phyloP scores from a whole-genome alignment of 2,113 vertebrate genomes.

The Eurypyga helias region DNA sequence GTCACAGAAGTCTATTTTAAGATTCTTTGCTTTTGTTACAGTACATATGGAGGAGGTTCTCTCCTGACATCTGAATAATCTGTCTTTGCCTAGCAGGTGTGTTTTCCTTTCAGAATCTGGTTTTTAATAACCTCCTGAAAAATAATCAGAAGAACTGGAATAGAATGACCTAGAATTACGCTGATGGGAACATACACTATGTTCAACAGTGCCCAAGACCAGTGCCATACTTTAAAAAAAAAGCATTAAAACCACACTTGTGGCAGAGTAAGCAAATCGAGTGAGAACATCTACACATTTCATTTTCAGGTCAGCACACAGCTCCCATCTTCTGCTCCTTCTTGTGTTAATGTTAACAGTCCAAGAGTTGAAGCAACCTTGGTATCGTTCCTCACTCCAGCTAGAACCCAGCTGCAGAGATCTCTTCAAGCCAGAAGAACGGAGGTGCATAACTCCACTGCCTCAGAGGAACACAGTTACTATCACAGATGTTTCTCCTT shows the following conservation, averaged over 20 bases:
- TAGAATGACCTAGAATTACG: background rate
- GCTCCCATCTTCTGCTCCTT: background rate
- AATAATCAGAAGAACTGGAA: background rate
- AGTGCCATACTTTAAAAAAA: background rate
- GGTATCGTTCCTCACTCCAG: background rate
- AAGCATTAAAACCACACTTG: background rate
- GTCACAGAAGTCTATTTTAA: constrained; percentile 40
- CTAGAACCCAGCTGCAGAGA: background rate
- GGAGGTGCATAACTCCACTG: fast-evolving
- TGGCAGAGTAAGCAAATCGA: background rate
- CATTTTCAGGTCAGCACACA: background rate
- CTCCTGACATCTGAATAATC: constrained; percentile 16
- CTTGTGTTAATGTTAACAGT: background rate
- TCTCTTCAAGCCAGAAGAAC: background rate
- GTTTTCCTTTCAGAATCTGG: constrained; percentile 8
- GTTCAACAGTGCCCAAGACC: background rate
- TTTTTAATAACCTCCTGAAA: constrained; percentile 11
- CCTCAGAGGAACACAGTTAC: background rate
- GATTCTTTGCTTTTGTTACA: constrained; percentile 20
- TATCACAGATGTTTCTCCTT: background rate
- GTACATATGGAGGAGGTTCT: constrained; percentile 8
- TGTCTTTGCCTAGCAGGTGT: constrained; percentile 29
- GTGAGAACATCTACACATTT: background rate
- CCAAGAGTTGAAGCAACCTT: background rate
- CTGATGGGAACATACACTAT: background rate